phyloP scores from a whole-genome alignment of 2,888 invertebrate genomes.

The Dorcus hopei region DNA sequence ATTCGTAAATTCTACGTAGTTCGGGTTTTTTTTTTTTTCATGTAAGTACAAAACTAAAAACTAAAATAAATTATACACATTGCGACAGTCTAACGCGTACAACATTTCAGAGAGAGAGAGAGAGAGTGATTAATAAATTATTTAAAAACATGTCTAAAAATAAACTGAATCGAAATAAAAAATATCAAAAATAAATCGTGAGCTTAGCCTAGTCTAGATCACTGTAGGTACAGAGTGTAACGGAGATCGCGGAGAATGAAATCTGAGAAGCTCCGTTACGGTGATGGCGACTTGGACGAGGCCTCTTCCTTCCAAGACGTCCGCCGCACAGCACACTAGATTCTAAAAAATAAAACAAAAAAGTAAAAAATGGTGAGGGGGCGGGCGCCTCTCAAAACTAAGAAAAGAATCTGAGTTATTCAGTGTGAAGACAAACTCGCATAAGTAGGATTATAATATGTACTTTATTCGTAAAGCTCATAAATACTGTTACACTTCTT shows the following conservation, averaged over 20 bases:
- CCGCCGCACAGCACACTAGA: constrained; percentile 85
- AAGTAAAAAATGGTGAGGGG: too few species aligned
- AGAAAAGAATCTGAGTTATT: neutral
- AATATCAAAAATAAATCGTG: neutral
- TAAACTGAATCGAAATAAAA: neutral
- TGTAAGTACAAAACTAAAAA: too few species aligned
- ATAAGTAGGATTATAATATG: too few species aligned
- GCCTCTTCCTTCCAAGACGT: constrained; percentile 88
- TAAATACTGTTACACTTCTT: constrained; percentile 18
- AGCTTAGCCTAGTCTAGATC: constrained; percentile 10
- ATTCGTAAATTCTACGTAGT: too few species aligned
- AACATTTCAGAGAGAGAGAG: neutral
- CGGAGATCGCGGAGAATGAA: constrained; percentile 55
- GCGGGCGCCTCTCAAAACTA: too few species aligned
- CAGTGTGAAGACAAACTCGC: neutral
- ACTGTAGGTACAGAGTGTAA: constrained; percentile 30
- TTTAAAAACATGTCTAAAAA: neutral
- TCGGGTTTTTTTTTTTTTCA: too few species aligned
- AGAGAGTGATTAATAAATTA: neutral
- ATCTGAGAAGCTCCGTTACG: constrained; percentile 76
- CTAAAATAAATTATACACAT: neutral
- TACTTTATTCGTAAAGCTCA: constrained; percentile 20
- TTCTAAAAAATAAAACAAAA: constrained; percentile 61
- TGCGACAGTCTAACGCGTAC: neutral
- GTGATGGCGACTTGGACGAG: constrained; percentile 86